A percentile compares a stretch with the other conserved stretches of the same genome.
phyloP scores from a whole-genome alignment of 2,797 vertebrate genomes.

The Mus spretus region DNA sequence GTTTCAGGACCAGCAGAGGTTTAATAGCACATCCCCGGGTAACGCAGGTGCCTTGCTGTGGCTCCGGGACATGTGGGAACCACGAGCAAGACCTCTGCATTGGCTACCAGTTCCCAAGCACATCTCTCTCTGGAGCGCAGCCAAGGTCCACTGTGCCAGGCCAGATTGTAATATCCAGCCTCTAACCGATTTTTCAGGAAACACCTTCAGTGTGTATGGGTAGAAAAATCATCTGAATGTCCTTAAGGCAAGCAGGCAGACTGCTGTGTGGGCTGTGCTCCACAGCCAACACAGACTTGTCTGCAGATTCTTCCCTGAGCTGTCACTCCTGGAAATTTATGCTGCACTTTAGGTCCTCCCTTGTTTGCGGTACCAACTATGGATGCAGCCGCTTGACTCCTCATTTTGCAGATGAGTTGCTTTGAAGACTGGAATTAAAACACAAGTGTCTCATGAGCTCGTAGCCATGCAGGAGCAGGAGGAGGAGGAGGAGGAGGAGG shows the following conservation, averaged over 20 bases:
- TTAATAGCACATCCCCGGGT: not conserved
- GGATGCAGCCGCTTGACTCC: constrained; percentile 20
- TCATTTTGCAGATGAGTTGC: constrained; percentile 77
- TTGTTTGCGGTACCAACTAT: constrained; percentile 34
- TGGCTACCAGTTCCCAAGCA: not conserved
- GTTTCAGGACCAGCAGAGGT: not conserved
- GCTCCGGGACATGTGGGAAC: fast-evolving
- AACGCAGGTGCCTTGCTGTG: not conserved
- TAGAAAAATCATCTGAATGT: constrained; percentile 60
- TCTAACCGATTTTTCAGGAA: constrained; percentile 3
- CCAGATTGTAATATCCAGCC: not conserved
- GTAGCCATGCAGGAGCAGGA: not conserved
- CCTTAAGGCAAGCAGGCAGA: constrained; percentile 47
- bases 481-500: too few species aligned
- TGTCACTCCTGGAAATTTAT: constrained; percentile 68
- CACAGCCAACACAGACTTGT: not conserved
- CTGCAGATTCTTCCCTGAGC: constrained; percentile 70
- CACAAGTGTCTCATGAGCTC: not conserved
- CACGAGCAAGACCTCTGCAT: not conserved
- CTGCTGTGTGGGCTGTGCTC: constrained; percentile 29
- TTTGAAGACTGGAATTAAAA: constrained; percentile 75
- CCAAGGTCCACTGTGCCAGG: not conserved
- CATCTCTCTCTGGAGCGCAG: not conserved
- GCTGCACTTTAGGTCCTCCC: constrained; percentile 51
- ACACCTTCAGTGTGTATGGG: not conserved